Evolutionary conservation across 2,797 vertebrate species (phyloP), one percentile per base, ranked within the genome.

Genomic region (Rallus crepitans): DNA sequence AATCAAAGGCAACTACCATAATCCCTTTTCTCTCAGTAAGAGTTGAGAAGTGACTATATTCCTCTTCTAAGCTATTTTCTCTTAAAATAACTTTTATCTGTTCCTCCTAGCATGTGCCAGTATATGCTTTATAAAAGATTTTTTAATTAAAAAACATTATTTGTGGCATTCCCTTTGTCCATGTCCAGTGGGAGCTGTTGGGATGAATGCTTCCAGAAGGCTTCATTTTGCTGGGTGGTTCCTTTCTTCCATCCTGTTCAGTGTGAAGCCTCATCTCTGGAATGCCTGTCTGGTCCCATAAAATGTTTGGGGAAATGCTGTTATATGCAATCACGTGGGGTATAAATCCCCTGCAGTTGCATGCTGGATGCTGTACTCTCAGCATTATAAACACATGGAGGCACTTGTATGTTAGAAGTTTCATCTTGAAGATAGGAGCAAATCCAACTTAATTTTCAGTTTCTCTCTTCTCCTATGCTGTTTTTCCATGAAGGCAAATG

Each of bases 101-200:
- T 91, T 90, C 71, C 28, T 86, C 31, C 65, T 70, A 66, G 31
- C 61, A 59, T 42, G 35, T 89, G 73, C 53, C 79, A 91, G 7
- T 75, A 15, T 93, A 27, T 16, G 8, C 33, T 61, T 90, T 47
- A 47, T 89, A 72, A 92, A 89, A 47, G 45, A 45, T 63, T 96
- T 89, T 87, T 89, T 86, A 84, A 94, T 94, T 94, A 75, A 92
- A 93, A 92, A 59, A 3, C 18, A 8, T 83, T 81, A 60, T 91
- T 69, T 63, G 37, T 82, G 71, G 12, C 72, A 72, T 96, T 96
- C 97, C 84, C 47, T 60, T 42, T 94, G 56, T 55, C 13, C 1
- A 0, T 48, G 39, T 55, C 70, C 53, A 72, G n/a, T 77, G 93
- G 86, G 81, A 96, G 31, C 61, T 82, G 35, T 61, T 61, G 45